Percentiles rank a stretch among this genome's conserved stretches.
Evolutionary conservation across 2,113 vertebrate genomes (phyloP).

Genomic region (Camelus bactrianus): DNA sequence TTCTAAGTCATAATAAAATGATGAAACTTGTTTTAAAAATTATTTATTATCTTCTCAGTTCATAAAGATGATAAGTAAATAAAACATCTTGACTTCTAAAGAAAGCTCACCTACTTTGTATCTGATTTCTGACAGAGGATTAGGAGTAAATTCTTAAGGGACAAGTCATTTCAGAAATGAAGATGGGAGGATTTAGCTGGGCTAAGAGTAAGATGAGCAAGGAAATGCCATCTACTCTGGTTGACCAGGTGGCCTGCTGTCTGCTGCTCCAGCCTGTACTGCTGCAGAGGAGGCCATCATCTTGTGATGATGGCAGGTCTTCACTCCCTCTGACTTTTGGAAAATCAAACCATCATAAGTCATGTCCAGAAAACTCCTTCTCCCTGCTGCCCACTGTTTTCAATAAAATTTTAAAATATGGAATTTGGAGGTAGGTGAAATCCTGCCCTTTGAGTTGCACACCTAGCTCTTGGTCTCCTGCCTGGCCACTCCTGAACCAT

Average conservation of each 20-base stretch:
- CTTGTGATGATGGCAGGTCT: neutral
- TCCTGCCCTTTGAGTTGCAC: neutral
- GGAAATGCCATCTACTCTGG: neutral
- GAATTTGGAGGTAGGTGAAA: neutral
- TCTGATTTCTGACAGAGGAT: neutral
- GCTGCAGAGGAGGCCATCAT: neutral
- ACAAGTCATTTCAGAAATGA: conserved; percentile 14
- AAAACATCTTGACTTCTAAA: conserved; percentile 11
- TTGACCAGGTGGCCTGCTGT: neutral
- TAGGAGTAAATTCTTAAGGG: conserved; percentile 37
- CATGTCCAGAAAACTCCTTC: neutral
- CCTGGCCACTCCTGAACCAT: neutral
- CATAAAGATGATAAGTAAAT: conserved; percentile 22
- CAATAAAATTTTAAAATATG: conserved; percentile 3
- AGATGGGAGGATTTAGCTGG: neutral
- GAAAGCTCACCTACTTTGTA: conserved; percentile 27
- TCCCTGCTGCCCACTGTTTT: neutral
- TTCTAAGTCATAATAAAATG: neutral
- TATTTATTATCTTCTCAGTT: neutral
- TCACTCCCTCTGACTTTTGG: neutral
- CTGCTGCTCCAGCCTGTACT: neutral
- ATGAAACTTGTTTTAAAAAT: neutral
- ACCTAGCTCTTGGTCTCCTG: neutral
- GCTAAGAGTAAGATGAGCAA: neutral
- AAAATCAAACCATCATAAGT: neutral